Evolutionary conservation across 2,113 vertebrate genomes (phyloP), one percentile per base, ranked within the genome.

Genomic region (Rana temporaria): DNA sequence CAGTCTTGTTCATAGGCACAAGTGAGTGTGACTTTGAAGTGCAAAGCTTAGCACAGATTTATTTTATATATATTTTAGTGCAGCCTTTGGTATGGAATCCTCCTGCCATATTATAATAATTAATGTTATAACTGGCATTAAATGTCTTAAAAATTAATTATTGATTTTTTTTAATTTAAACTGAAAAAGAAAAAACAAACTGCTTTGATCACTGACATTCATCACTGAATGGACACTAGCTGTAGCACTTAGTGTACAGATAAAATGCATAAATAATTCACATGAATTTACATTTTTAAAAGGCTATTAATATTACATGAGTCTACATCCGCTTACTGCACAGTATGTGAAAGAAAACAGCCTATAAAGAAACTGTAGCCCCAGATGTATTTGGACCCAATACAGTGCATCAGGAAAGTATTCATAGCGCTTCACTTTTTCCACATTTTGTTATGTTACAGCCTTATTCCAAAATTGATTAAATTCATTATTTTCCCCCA

Each of bases 271-370:
- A 11, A 60, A 80, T 80, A 62, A 80, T 60, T 42, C 22, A 79
- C 15, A 14, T 22, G 52, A 69, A 69, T 79, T 79, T 80, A 80
- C 78, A 62, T 70, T 70, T 80, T 69, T 52, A 60, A 78, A 70
- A 70, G 66, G n/a, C 20, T 80, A 52, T 80, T 62, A 59, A 80
- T 80, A 70, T 71, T 80, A 70, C 62, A 80, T 12, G 1, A 17
- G 20, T 52, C 67, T 71, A 55, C 38, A 70, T 60, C 22, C 34
- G 70, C 38, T 42, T 67, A 68, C 48, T 55, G 52, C 24, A 38
- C 17, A 66, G 62, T 38, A 69, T 30, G n/a, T 52, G 14, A 20
- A n/a, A 32, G 57, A n/a, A 42, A n/a, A 62, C 12, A 19, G 19
- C 19, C 22, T 30, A 62, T 60, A 75, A 62, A 75, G 72, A n/a